phyloP scores from a whole-genome alignment of 1,140 invertebrate genomes.

The Bemisia tabaci region DNA sequence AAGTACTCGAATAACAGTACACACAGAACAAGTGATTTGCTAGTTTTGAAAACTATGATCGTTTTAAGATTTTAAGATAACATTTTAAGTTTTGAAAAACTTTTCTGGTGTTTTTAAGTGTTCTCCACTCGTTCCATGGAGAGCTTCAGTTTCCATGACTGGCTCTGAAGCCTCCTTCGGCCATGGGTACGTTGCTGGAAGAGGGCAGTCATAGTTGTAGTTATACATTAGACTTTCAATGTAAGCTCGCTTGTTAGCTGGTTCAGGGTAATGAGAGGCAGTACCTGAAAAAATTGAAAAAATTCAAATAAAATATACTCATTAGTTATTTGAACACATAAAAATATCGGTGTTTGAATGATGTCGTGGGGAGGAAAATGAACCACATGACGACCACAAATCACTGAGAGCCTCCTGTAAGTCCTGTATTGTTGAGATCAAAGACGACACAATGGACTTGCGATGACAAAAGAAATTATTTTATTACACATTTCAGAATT shows the following conservation, averaged over 20 bases:
- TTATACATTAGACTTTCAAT: slow-evolving; percentile 62
- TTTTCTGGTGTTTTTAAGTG: slow-evolving; percentile 14
- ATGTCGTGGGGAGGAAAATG: too few relatives aligned
- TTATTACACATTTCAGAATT: too few relatives aligned
- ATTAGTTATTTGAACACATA: too few relatives aligned
- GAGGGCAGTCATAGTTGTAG: slow-evolving; percentile 59
- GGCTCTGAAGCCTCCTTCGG: slow-evolving; percentile 26
- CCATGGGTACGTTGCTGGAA: slow-evolving; percentile 63
- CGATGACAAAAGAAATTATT: too few relatives aligned
- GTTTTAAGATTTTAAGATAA: background rate
- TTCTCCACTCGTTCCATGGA: slow-evolving; percentile 15
- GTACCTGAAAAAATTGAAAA: slow-evolving; percentile 41
- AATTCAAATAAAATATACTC: slow-evolving; percentile 10
- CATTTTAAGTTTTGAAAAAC: background rate
- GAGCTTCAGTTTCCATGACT: slow-evolving; percentile 11
- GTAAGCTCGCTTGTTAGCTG: slow-evolving; percentile 54
- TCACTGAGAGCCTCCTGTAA: too few relatives aligned
- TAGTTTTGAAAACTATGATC: background rate
- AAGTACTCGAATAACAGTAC: background rate
- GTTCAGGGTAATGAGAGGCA: slow-evolving; percentile 72
- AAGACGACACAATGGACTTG: too few relatives aligned
- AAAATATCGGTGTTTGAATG: too few relatives aligned
- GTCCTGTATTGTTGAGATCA: too few relatives aligned
- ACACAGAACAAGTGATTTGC: background rate
- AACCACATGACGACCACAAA: too few relatives aligned